Percentiles rank a stretch among this genome's conserved stretches.
Evolutionary conservation across 2,797 vertebrate genomes (phyloP).

Genomic region (Stomatorhinus walkeri): DNA sequence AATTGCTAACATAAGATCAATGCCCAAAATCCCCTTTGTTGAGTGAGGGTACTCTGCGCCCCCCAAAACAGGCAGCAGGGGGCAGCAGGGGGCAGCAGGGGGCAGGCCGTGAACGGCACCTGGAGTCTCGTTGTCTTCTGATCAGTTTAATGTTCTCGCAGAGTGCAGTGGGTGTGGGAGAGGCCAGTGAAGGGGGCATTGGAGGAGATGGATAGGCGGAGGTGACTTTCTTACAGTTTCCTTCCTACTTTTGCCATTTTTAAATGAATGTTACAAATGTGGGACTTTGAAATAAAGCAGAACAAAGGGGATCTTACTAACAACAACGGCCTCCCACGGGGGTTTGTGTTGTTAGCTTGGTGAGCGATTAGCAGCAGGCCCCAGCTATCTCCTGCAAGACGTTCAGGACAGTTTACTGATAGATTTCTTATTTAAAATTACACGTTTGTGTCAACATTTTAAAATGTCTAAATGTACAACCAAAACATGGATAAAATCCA

Average conservation of each 20-base stretch:
- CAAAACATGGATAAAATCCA: neutral
- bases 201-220: too few relatives aligned
- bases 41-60: neutral
- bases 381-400: neutral
- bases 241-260: neutral
- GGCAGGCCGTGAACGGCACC: neutral
- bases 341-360: neutral
- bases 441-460: slow-evolving; percentile 14
- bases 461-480: neutral
- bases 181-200: neutral
- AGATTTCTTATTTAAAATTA: slow-evolving; percentile 14
- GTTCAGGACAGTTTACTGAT: neutral
- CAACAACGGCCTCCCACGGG: neutral
- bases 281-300: neutral
- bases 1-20: neutral
- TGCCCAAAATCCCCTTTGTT: neutral
- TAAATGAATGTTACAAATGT: neutral
- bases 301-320: neutral
- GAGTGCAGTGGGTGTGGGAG: neutral
- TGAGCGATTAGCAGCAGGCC: neutral
- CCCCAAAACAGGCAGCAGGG: neutral
- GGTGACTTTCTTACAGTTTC: neutral
- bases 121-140: neutral
- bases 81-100: neutral
- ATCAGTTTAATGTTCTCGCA: neutral